A percentile compares a stretch with the other conserved stretches of the same genome.
These are phyloP conservation scores for Galago senegalensis DNA, from an alignment of 2,797 vertebrate species.

Conservation along the genomic window DNA sequence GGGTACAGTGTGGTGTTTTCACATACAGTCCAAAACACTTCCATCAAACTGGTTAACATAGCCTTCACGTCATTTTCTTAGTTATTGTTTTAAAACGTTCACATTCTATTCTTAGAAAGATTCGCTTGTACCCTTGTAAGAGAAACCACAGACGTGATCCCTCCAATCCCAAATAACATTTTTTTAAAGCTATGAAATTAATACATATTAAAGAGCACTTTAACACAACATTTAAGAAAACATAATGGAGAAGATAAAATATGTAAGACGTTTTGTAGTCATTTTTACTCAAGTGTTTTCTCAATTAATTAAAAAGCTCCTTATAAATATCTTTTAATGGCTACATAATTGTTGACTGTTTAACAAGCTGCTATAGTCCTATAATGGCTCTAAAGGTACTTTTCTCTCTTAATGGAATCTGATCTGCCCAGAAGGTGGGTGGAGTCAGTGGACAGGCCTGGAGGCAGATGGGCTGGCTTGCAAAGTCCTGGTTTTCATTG, in stretches of 20 bases:
- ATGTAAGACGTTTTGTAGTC: not conserved
- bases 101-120: too few species aligned
- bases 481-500: not conserved
- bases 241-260: not conserved
- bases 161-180: not conserved
- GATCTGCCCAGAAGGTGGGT: not conserved
- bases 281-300: constrained; percentile 38
- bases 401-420: not conserved
- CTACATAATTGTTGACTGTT: not conserved
- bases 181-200: constrained; percentile 18
- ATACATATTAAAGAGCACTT: constrained; percentile 18
- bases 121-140: too few species aligned
- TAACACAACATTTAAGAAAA: not conserved
- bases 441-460: not conserved
- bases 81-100: too few species aligned
- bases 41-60: too few species aligned
- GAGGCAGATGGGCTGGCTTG: not conserved
- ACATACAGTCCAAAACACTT: too few species aligned
- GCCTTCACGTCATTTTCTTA: too few species aligned
- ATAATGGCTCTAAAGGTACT: not conserved
- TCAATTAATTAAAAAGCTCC: not conserved
- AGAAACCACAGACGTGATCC: too few species aligned
- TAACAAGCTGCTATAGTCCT: not conserved
- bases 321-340: constrained; percentile 29
- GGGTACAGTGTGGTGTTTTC: too few species aligned